Evolutionary conservation across 2,888 invertebrate genomes (phyloP), one percentile per base, ranked within the genome.

Genomic region (Acanthoscelides obtectus): DNA sequence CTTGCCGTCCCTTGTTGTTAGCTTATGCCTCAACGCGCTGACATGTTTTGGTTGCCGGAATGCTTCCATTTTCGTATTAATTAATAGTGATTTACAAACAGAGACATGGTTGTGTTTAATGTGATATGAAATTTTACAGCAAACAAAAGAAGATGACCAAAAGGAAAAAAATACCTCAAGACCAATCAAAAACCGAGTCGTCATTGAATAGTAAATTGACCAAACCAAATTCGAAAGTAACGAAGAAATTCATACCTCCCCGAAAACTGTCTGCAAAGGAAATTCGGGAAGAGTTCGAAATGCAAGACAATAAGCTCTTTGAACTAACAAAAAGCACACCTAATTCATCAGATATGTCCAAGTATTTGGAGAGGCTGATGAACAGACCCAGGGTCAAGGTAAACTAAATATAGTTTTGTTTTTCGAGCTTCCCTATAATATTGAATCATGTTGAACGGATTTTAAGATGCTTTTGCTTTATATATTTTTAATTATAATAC

Each of bases 301-400:
- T 81, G 69, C 82, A 84, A 73, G 80, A 81, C 64, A 75, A 77
- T 69, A 78, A 75, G 70, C 69, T 83, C 63, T 74, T 82, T 22
- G 79, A 82, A 25, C 8, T 21, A 6, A 66, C 8, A 12, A 6
- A 66, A 1, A 73, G 70, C 45, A 74, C 72, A 22, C 72, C 76
- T 19, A 75, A 74, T 2, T 70, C 76, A n/a, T 72, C 77, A 0
- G 74, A 79, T 67, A 76, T 77, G 64, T 72, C 77, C 0, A 80
- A 79, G 75, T 80, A 81, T 71, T 69, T 81, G 67, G 74, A 80
- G 27, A 77, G 79, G 45, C 69, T 80, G 20, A 71, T 80, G 67
- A 84, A 81, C 22, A 77, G 83, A 22, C 84, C 84, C 0, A 78
- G 79, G 4, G 78, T 83, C 0, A 75, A 77, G 45, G 45, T 45